Conservation (phyloP, 2,888 invertebrate genomes). For the Hololepta plana region DNA sequence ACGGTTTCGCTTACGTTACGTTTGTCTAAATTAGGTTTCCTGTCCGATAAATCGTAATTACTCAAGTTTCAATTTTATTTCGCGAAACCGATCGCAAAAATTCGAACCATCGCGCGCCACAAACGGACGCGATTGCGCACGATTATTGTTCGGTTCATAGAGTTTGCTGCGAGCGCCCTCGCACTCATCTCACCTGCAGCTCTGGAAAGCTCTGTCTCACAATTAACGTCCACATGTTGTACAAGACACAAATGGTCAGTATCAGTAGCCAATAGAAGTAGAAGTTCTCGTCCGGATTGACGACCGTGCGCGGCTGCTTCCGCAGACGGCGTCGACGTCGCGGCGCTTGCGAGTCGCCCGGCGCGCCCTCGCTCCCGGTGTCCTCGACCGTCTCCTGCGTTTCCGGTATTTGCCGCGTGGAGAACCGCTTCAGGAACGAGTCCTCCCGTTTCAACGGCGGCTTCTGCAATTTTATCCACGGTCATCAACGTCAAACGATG, state of each 20-base stretch:
- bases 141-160: too few relatives aligned
- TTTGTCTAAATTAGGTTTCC: too few relatives aligned
- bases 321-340: constrained; percentile 48
- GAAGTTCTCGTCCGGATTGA: constrained; percentile 90
- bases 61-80: too few relatives aligned
- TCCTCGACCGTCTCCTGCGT: constrained; percentile 67
- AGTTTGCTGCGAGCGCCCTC: too few relatives aligned
- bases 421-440: constrained; percentile 85
- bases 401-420: constrained; percentile 78
- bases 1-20: too few relatives aligned
- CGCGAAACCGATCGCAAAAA: too few relatives aligned
- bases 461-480: too few relatives aligned
- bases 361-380: constrained; percentile 33
- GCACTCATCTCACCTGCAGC: constrained; percentile 51
- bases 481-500: neutral
- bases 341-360: constrained; percentile 21
- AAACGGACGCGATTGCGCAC: too few relatives aligned
- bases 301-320: constrained; percentile 60
- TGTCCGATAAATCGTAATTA: too few relatives aligned
- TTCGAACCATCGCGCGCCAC: too few relatives aligned
- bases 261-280: constrained; percentile 92
- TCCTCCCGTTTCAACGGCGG: constrained; percentile 80
- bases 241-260: constrained; percentile 75
- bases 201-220: constrained; percentile 90
- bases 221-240: constrained; percentile 91